Conservation (phyloP, 2,888 invertebrate species). For the Scelioninae gen. 1 region DNA sequence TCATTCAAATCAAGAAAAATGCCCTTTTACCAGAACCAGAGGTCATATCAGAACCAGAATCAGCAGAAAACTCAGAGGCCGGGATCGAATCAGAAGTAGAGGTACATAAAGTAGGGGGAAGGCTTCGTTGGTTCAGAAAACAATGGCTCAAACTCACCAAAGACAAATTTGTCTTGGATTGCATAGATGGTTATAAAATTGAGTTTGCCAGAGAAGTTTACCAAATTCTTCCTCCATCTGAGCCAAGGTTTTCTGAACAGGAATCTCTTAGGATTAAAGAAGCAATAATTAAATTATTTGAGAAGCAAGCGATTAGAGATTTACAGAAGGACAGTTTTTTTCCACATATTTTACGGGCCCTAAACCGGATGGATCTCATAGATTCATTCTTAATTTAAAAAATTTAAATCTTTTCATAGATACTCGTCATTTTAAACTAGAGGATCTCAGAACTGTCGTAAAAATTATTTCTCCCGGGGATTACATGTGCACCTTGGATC, state of each 20-base stretch:
- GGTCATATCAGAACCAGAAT: neutral
- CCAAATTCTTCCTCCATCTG: constrained; percentile 3
- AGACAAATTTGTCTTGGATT: constrained; percentile 29
- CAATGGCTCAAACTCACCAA: constrained; percentile 20
- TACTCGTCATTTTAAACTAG: constrained; percentile 22
- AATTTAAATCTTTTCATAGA: constrained; percentile 23
- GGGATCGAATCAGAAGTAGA: constrained; percentile 26
- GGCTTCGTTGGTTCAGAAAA: constrained; percentile 13
- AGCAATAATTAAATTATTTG: too few relatives aligned
- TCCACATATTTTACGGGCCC: constrained; percentile 14
- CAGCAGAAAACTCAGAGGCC: constrained; percentile 2
- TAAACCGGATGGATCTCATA: constrained; percentile 9
- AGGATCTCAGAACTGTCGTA: constrained; percentile 4
- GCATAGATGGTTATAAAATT: constrained; percentile 43
- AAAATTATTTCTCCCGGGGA: constrained; percentile 5
- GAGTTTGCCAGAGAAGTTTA: constrained; percentile 4
- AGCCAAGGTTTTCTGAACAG: constrained; percentile 28
- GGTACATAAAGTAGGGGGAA: constrained; percentile 28
- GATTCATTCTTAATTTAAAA: too few relatives aligned
- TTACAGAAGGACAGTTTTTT: constrained; percentile 1
- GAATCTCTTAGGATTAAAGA: too few relatives aligned
- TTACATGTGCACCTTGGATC: constrained; percentile 18
- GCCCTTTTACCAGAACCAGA: constrained; percentile 14
- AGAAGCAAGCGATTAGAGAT: too few relatives aligned
- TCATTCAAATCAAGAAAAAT: constrained; percentile 21